Conservation (phyloP, 2,797 vertebrate genomes). For the Gymnothorax reevesii region DNA sequence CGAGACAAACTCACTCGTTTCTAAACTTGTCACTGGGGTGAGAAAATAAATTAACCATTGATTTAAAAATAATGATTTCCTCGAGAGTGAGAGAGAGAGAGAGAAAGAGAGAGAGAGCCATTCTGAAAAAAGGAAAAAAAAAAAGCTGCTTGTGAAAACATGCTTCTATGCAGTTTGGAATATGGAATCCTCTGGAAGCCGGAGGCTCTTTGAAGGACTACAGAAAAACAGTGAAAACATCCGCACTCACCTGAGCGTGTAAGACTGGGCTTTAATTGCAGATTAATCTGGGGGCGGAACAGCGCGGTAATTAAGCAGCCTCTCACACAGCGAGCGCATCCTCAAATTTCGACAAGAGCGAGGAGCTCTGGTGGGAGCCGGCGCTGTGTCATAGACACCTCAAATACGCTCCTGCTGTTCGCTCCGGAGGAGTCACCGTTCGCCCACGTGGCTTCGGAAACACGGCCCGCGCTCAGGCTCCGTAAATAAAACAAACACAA, state of each 20-base stretch:
- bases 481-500: slow-evolving; percentile 30
- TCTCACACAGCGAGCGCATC: neutral
- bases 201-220: neutral
- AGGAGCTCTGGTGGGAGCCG: neutral
- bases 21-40: no score
- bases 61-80: no score
- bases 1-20: no score
- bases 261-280: neutral
- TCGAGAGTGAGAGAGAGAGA: no score
- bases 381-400: neutral
- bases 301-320: slow-evolving; percentile 17
- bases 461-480: slow-evolving; percentile 42
- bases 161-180: neutral
- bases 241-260: neutral
- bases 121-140: no score
- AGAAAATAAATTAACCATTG: no score
- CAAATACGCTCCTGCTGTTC: neutral
- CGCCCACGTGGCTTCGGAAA: neutral
- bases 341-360: neutral
- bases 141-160: no score
- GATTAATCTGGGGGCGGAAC: neutral
- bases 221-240: neutral
- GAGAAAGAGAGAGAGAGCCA: no score
- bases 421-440: neutral
- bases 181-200: neutral